Evolutionary conservation across 2,113 vertebrate species (phyloP).

Genomic region (Rhipidura dahli): DNA sequence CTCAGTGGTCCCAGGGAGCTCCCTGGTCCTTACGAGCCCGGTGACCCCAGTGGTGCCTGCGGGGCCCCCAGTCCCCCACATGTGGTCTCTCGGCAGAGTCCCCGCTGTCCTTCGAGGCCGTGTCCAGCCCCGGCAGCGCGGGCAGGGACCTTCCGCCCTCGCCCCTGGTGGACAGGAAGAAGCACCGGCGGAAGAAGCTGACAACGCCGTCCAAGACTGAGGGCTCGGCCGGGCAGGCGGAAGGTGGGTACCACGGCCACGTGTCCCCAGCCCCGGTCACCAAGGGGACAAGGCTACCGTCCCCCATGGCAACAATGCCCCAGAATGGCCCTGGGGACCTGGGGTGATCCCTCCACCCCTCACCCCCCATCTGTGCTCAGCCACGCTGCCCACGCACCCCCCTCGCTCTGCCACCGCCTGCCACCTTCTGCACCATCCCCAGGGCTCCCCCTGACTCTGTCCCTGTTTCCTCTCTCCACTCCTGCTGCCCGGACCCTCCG

Average conservation of each 20-base stretch:
- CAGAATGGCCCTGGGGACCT: fast-evolving
- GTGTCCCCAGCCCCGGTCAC: not conserved
- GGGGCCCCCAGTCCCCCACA: fast-evolving
- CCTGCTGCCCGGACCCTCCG: slow-evolving; percentile 73
- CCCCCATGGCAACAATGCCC: fast-evolving
- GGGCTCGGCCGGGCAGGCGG: slow-evolving; percentile 84
- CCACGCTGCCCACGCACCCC: not conserved
- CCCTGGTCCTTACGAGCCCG: fast-evolving
- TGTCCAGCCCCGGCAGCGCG: slow-evolving; percentile 71
- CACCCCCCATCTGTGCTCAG: not conserved
- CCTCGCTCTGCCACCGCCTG: not conserved
- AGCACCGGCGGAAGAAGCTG: slow-evolving; percentile 92
- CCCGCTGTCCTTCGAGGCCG: slow-evolving; percentile 47
- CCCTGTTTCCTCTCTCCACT: slow-evolving; percentile 48
- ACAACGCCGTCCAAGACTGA: slow-evolving; percentile 90
- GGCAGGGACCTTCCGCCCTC: slow-evolving; percentile 82
- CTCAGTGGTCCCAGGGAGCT: fast-evolving
- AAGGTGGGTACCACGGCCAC: slow-evolving; percentile 72
- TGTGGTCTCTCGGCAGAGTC: not conserved
- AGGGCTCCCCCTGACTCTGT: slow-evolving; percentile 10
- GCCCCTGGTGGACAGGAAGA: slow-evolving; percentile 90
- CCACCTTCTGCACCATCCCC: not conserved
- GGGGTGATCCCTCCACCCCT: not conserved
- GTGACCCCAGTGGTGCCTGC: fast-evolving
- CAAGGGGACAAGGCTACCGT: fast-evolving